Evolutionary conservation across 2,797 vertebrate species (phyloP).

Genomic region (Coendou prehensilis): DNA sequence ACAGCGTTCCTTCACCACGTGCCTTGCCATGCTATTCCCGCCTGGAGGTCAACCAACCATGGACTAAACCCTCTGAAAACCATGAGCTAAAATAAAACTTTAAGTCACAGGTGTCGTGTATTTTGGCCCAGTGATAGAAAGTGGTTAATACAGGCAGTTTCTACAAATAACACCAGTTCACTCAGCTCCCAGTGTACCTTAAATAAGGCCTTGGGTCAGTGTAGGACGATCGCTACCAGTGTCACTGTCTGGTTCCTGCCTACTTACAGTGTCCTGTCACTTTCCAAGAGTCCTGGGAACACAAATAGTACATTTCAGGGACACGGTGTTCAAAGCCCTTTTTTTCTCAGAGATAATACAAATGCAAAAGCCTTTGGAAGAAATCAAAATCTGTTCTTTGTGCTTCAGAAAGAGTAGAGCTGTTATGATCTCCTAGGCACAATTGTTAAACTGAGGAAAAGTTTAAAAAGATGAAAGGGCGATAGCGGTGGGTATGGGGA

Average conservation of each 20-base stretch:
- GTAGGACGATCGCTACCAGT: too few species aligned
- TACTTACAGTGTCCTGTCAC: too few species aligned
- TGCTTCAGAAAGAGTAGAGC: background rate
- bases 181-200: too few species aligned
- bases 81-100: background rate
- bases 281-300: too few species aligned
- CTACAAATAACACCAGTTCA: too few species aligned
- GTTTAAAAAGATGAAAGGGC: background rate
- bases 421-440: background rate
- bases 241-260: too few species aligned
- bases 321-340: too few species aligned
- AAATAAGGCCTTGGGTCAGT: too few species aligned
- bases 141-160: background rate
- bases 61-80: background rate
- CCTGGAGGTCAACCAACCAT: background rate
- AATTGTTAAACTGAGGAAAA: background rate
- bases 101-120: background rate
- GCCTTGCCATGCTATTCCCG: background rate
- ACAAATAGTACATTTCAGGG: too few species aligned
- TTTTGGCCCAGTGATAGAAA: background rate
- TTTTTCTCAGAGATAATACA: too few species aligned
- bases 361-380: background rate
- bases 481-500: too few species aligned
- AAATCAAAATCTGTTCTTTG: background rate
- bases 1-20: background rate